Evolutionary conservation across 2,797 vertebrate species (phyloP), one percentile per base, ranked within the genome.

Genomic region (Rhynchonycteris naso): DNA sequence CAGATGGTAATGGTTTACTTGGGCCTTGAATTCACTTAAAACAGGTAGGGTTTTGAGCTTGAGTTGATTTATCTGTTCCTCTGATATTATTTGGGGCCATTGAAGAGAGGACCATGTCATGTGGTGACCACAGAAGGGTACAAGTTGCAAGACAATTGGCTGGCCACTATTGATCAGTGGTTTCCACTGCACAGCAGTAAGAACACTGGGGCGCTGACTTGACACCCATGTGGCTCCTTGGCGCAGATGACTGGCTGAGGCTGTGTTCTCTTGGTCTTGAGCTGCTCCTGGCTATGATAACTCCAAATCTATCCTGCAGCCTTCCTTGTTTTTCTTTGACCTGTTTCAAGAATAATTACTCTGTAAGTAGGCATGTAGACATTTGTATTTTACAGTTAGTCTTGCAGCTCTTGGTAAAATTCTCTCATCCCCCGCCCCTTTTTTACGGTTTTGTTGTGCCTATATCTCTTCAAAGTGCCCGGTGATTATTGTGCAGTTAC

Each of bases 321-420:
- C 30, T 79, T 59, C 58, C 66, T 84, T 74, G 43, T 63, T 63
- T 72, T 68, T 38, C 35, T 54, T 33, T 66, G 56, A 47, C 54
- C 5, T 80, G 59, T 85, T 92, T 92, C n/a, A 89, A 28, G n/a
- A 86, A 92, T 18, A 82, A 28, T 89, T 65, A 76, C 6, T 76
- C 26, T 76, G 18, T 24, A 65, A 26, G 47, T 22, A 81, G 16
- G 14, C 21, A 26, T 58, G 35, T 26, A 75, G 58, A 50, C 59
- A 26, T 88, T 91, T 88, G 33, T 68, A 33, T 75, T 89, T 88
- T 65, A 69, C 18, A 56, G 50, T 89, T 69, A 71, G 22, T 66
- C 72, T 85, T 58, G 28, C n/a, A 74, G 19, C 7, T 52, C 79
- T 91, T 80, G 30, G 89, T 7, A n/a, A 59, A 54, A 76, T 59